Conservation (phyloP, 2,888 invertebrate species). For the Strigamia maritima region DNA sequence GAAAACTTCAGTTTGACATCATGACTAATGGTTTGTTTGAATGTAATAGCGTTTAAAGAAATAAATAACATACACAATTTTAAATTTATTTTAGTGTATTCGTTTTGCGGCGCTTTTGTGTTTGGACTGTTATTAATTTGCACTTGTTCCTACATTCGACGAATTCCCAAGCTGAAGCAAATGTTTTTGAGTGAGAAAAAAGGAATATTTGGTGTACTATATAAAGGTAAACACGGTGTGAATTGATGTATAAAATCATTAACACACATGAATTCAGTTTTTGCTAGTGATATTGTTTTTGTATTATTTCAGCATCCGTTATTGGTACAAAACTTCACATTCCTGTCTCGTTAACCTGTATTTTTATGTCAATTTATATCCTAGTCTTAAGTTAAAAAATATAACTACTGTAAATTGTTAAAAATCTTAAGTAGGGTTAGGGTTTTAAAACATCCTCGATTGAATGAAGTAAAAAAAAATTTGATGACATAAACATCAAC, state of each 20-base stretch:
- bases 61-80: background rate
- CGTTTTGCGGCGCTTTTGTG: background rate
- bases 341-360: background rate
- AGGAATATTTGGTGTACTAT: constrained; percentile 19
- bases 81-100: background rate
- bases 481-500: no score
- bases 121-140: constrained; percentile 9
- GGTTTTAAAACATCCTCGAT: no score
- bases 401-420: background rate
- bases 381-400: background rate
- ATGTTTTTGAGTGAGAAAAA: constrained; percentile 23
- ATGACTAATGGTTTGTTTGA: background rate
- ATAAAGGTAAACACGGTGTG: background rate
- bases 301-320: background rate
- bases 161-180: constrained; percentile 16
- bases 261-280: background rate
- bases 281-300: background rate
- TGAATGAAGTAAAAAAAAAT: no score
- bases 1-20: no score
- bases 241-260: background rate
- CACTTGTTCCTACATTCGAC: constrained; percentile 28
- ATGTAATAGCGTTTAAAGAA: background rate
- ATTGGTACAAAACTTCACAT: background rate
- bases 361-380: background rate
- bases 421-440: no score